A percentile compares a stretch with the other conserved stretches of the same genome.
Conservation (phyloP, 2,888 invertebrate genomes). For the Xanthorhoe designata region DNA sequence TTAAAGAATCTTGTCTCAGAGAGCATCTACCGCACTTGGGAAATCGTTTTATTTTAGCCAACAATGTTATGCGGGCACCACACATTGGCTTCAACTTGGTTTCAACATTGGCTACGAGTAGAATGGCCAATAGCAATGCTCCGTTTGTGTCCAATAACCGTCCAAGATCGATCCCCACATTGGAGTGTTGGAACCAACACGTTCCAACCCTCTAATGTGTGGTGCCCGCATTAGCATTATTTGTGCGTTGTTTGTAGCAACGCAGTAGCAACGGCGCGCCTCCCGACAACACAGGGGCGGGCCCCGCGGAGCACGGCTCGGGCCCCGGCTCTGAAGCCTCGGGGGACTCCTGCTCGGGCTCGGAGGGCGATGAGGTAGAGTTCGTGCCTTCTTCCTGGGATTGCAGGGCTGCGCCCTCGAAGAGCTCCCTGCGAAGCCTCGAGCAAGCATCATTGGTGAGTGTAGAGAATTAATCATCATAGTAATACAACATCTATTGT, state of each 20-base stretch:
- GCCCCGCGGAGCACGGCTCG: conserved; percentile 37
- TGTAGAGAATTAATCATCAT: conserved; percentile 4
- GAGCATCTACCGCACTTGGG: no score
- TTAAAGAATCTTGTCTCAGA: no score
- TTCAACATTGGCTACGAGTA: no score
- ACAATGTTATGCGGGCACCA: no score
- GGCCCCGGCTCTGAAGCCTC: conserved; percentile 50
- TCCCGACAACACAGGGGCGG: conserved; percentile 40
- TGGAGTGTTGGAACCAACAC: no score
- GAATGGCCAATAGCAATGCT: no score
- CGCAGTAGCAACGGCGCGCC: conserved; percentile 58
- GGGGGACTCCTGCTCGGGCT: conserved; percentile 70
- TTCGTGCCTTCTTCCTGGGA: conserved; percentile 94
- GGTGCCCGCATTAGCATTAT: no score
- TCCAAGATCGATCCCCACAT: no score
- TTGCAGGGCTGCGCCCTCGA: conserved; percentile 90
- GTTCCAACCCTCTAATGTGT: no score
- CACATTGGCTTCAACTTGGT: no score
- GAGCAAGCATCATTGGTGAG: conserved; percentile 67
- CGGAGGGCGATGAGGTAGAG: conserved; percentile 88
- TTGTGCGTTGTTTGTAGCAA: conserved; percentile 48
- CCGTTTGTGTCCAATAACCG: no score
- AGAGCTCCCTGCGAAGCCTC: conserved; percentile 87
- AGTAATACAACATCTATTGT: neutral
- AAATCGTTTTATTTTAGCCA: no score